Evolutionary conservation across 37 sponge, comb jelly and placozoan species (phyloP).

Genomic region (Cladorhizidae sp.): DNA sequence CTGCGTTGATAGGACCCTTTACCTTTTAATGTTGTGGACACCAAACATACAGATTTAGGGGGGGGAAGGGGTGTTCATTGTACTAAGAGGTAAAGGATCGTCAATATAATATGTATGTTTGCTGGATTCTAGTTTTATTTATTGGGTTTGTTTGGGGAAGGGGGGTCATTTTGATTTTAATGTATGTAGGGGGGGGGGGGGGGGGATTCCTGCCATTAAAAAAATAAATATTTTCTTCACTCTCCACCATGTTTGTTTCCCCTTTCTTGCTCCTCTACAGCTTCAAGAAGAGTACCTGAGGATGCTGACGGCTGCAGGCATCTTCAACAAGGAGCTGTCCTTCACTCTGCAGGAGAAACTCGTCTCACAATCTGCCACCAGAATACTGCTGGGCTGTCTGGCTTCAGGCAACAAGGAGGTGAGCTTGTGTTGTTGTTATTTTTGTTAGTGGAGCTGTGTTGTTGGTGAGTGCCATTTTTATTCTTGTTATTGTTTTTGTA

Average conservation of each 20-base stretch:
- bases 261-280: conserved; percentile 15
- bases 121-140: too few species aligned
- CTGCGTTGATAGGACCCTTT: too few species aligned
- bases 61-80: too few species aligned
- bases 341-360: neutral
- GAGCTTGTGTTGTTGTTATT: neutral
- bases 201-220: too few species aligned
- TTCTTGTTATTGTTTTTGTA: neutral
- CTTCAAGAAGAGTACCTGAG: conserved; percentile 45
- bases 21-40: too few species aligned
- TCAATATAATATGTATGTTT: too few species aligned
- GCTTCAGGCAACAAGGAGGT: conserved; percentile 53
- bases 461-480: neutral
- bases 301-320: conserved; percentile 32
- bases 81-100: too few species aligned
- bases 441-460: too few species aligned
- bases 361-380: conserved; percentile 16
- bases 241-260: neutral
- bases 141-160: too few species aligned
- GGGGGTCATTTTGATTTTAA: neutral
- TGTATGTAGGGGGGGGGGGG: neutral
- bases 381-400: conserved; percentile 61
- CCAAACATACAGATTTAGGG: too few species aligned
- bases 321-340: conserved; percentile 9
- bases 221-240: neutral